Percentiles rank a stretch among this genome's conserved stretches.
phyloP scores from a whole-genome alignment of 1,140 invertebrate genomes.

The Bemisia tabaci region DNA sequence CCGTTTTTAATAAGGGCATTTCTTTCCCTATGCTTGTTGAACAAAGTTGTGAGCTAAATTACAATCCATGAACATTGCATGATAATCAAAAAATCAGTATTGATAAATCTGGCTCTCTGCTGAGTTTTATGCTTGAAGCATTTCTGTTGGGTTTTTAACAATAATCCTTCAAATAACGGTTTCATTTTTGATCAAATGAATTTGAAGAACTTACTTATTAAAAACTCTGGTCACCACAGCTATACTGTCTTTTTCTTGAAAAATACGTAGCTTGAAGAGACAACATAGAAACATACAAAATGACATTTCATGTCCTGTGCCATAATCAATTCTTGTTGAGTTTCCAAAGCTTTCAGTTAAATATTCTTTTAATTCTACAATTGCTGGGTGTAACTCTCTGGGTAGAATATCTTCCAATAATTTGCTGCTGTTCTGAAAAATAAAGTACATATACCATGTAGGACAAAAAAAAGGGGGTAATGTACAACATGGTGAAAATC shows the following conservation, averaged over 20 bases:
- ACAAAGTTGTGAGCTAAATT: too few species aligned
- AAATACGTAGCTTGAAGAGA: constrained; percentile 77
- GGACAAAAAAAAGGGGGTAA: too few species aligned
- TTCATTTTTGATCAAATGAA: too few species aligned
- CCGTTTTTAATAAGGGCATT: too few species aligned
- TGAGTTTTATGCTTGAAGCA: too few species aligned
- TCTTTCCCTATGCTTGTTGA: too few species aligned
- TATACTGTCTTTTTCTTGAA: constrained; percentile 58
- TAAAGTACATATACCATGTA: too few species aligned
- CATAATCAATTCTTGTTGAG: constrained; percentile 94
- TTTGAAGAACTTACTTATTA: constrained; percentile 34
- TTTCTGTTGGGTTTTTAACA: neutral
- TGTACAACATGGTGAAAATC: too few species aligned
- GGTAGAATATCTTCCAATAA: constrained; percentile 52
- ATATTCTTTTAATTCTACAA: constrained; percentile 75
- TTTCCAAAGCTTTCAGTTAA: constrained; percentile 91
- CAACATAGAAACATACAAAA: constrained; percentile 94
- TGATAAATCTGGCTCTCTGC: too few species aligned
- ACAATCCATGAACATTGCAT: too few species aligned
- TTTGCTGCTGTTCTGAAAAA: constrained; percentile 30
- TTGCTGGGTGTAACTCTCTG: constrained; percentile 48
- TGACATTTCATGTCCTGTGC: constrained; percentile 94
- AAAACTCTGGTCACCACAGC: constrained; percentile 63
- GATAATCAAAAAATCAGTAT: too few species aligned
- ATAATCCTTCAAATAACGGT: neutral